A percentile compares a stretch with the other conserved stretches of the same genome.
Conservation (phyloP, 2,888 invertebrate species). For the Conops quadrifasciatus region DNA sequence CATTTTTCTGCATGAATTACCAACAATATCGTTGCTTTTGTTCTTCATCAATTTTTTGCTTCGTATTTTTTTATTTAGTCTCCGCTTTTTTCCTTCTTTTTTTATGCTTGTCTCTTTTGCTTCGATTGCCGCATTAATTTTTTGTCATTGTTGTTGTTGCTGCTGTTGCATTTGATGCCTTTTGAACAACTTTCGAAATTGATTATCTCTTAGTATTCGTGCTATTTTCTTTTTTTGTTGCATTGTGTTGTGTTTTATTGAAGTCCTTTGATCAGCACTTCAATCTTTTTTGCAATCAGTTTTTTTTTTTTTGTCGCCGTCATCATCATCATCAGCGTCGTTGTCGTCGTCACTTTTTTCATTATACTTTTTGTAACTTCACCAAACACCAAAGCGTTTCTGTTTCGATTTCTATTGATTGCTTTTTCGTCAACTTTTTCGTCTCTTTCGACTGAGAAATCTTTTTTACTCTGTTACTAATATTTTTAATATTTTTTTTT, state of each 20-base stretch:
- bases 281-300: too few relatives aligned
- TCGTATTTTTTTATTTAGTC: slow-evolving; percentile 9
- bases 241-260: slow-evolving; percentile 10
- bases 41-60: slow-evolving; percentile 24
- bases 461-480: too few relatives aligned
- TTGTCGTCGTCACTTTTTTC: slow-evolving; percentile 1
- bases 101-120: slow-evolving; percentile 39
- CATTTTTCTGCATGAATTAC: slow-evolving; percentile 48
- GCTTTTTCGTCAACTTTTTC: neutral
- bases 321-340: neutral
- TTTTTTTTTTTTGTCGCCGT: too few relatives aligned
- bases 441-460: too few relatives aligned
- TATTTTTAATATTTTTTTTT: neutral
- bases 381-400: slow-evolving; percentile 3
- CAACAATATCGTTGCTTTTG: slow-evolving; percentile 41
- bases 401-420: neutral
- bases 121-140: slow-evolving; percentile 41
- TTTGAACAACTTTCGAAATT: slow-evolving; percentile 40
- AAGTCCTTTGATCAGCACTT: slow-evolving; percentile 42
- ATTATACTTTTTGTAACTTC: neutral
- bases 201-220: slow-evolving; percentile 24
- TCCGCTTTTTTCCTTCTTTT: slow-evolving; percentile 25
- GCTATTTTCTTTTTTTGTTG: neutral
- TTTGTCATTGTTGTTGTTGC: slow-evolving; percentile 16
- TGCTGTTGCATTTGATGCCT: slow-evolving; percentile 34